These are phyloP conservation scores for Phylloscopus trochilus DNA, from an alignment of 2,113 vertebrate species.

Conservation along the genomic window DNA sequence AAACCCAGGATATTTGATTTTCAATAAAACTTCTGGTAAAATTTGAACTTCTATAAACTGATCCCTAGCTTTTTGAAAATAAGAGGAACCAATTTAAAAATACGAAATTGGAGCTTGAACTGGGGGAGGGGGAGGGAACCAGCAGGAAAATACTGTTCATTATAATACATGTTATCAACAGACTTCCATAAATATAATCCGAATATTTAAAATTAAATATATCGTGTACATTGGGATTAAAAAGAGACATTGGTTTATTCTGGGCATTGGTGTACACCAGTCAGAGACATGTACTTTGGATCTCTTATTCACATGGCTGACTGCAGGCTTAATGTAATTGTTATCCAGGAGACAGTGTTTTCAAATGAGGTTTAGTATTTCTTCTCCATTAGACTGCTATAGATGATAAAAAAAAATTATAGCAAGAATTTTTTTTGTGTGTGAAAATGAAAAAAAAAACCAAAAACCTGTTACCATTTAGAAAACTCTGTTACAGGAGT, in stretches of 20 bases:
- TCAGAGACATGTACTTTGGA: not conserved
- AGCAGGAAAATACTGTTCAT: not conserved
- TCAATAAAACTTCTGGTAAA: constrained; percentile 19
- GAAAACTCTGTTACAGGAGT: not conserved
- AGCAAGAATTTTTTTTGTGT: not conserved
- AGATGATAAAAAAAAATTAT: not conserved
- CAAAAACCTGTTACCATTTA: not conserved
- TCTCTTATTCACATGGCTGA: not conserved
- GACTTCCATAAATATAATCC: not conserved
- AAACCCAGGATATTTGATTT: constrained; percentile 11
- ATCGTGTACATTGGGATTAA: not conserved
- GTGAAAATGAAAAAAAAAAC: not conserved
- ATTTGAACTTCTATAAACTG: not conserved
- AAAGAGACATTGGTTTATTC: not conserved
- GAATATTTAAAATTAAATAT: not conserved
- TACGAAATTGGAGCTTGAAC: not conserved
- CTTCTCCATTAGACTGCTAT: not conserved
- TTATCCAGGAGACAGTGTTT: not conserved
- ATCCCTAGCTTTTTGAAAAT: not conserved
- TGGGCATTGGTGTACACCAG: not conserved
- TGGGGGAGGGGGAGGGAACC: not conserved
- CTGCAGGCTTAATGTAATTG: not conserved
- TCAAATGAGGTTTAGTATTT: not conserved
- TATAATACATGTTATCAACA: not conserved
- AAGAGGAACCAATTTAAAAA: not conserved